Base-by-base conservation (phyloP, 2,888 invertebrate species). In the Neoitamus cyanurus region DNA sequence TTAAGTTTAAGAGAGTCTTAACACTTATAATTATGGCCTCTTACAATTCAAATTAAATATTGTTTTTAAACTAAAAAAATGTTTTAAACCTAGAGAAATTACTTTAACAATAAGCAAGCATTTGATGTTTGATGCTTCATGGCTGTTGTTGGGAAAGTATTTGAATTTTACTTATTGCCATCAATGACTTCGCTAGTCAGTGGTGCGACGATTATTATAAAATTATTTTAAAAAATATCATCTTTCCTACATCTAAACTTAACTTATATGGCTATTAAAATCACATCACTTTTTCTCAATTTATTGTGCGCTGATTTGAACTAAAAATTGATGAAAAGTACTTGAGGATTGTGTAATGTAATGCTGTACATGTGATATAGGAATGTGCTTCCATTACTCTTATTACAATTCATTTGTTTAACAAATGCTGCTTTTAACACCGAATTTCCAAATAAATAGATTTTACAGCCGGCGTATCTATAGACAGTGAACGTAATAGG, bases 261-360 rank as follows among this genome's bases (percentile, higher is more conserved):
- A 78, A 78, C 15, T 78, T 48, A 48, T 78, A 78, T 78, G 78
- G 78, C 78, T 78, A 78, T 78, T 78, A 78, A 78, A 25, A 78
- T 78, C 78, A 78, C 78, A 78, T 78, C 42, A 48, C 48, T 78
- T 48, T 31, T 30, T 78, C 30, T 77, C 42, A 77, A 15, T 78
- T 78, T 78, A 48, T 46, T 78, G 78, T 78, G 78, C 78, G 78
- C 48, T 48, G 31, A 48, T 15, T 78, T 42, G 5, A 48, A 78
- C 6, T 78, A 20, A 48, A 28, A 78, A 48, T 78, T 30, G 37
- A 75, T 78, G 78, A 78, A 30, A 30, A 31, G 69, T 28, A 5
- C n/a, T 42, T 42, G 13, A 0, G 5, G 37, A 42, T 4, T 1
- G 42, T 15, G n/a, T 42, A n/a, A n/a, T n/a, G n/a, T n/a, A n/a